A percentile compares a stretch with the other conserved stretches of the same genome.
Evolutionary conservation across 2,113 vertebrate genomes (phyloP).

Genomic region (Dipodomys merriami): DNA sequence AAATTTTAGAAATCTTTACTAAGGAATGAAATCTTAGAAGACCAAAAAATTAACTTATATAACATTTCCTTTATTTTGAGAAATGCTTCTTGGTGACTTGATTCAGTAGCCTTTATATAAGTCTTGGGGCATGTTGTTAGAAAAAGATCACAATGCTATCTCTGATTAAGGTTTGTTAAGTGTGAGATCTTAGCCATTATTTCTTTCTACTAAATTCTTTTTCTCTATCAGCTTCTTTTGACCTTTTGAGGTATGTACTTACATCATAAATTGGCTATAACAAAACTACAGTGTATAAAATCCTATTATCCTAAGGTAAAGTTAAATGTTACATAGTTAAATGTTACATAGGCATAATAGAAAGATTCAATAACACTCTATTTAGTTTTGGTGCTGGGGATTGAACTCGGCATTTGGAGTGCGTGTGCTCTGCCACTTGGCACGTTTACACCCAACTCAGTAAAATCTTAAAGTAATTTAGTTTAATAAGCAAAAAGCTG

Average conservation of each 20-base stretch:
- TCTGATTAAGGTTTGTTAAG: not conserved
- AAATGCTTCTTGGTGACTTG: not conserved
- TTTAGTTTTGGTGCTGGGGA: not conserved
- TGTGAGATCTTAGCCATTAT: not conserved
- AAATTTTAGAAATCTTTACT: not conserved
- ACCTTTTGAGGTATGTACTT: not conserved
- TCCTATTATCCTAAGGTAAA: not conserved
- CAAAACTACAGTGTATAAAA: not conserved
- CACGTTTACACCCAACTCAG: too few species aligned
- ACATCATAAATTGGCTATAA: not conserved
- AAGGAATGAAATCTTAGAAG: not conserved
- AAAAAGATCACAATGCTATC: not conserved
- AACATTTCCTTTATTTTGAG: not conserved
- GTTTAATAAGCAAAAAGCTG: not conserved
- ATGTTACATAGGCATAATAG: not conserved
- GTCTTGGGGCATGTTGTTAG: not conserved
- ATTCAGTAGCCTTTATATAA: not conserved
- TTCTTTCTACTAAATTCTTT: not conserved
- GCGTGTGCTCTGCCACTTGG: too few species aligned
- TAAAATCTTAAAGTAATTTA: not conserved
- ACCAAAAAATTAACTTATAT: not conserved
- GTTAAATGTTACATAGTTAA: slow-evolving; percentile 18
- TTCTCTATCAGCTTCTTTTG: not conserved
- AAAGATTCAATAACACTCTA: not conserved
- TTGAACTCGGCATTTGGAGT: not conserved